Percentiles rank a stretch among this genome's conserved stretches.
These are phyloP conservation scores for Colaptes auratus DNA, from an alignment of 2,113 vertebrate species.

Conservation along the genomic window DNA sequence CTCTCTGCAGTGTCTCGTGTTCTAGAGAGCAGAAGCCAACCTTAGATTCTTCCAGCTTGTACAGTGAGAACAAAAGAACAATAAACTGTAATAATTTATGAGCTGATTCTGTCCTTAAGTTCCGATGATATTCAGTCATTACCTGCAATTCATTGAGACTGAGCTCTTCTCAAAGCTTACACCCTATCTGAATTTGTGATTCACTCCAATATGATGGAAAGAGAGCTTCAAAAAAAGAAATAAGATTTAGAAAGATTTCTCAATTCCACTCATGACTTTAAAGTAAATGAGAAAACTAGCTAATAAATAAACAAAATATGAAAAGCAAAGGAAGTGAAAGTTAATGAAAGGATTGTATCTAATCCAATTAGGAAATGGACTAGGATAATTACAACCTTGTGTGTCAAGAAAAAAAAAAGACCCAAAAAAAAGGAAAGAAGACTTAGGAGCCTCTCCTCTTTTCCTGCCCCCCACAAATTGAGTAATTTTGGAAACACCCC, in stretches of 20 bases:
- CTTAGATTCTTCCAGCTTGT: not conserved
- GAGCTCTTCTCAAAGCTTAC: not conserved
- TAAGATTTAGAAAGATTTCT: not conserved
- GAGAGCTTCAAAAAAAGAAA: not conserved
- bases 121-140: not conserved
- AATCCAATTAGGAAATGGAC: not conserved
- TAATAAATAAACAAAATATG: not conserved
- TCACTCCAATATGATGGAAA: not conserved
- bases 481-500: not conserved
- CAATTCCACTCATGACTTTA: not conserved
- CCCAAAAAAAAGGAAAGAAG: not conserved
- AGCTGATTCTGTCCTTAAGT: not conserved
- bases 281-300: not conserved
- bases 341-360: not conserved
- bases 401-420: not conserved
- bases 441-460: not conserved
- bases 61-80: not conserved
- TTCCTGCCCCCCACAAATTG: not conserved
- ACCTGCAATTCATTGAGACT: not conserved
- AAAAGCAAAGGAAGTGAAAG: not conserved
- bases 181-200: not conserved
- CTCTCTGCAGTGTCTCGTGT: not conserved
- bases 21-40: not conserved
- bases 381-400: not conserved
- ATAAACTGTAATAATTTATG: not conserved